Base-by-base conservation (phyloP, 2,888 invertebrate species). In the Drosophila anomalata region DNA sequence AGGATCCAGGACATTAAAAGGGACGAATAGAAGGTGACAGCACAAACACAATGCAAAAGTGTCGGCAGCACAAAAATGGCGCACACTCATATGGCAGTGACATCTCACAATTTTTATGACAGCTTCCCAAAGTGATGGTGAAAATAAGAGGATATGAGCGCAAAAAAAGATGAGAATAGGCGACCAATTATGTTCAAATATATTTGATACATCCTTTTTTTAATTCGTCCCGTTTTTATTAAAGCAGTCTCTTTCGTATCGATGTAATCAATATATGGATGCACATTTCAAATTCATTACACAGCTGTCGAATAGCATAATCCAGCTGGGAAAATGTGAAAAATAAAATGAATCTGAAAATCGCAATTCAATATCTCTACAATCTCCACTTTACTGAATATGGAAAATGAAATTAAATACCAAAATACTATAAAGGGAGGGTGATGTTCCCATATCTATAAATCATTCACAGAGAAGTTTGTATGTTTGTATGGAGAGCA, bases 61-160 rank as follows among this genome's bases (percentile, higher is more conserved):
- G 57, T 52, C 31, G 67, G 51, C 33, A 50, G 36, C 22, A 22
- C 6, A 24, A 67, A 87, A 87, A 84, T 76, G 78, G 68, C 62
- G 66, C 60, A 66, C 71, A 76, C 75, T 80, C 78, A 74, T 72
- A 41, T 36, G 54, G 46, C 78, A 68, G 57, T 73, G 77, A 73
- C 73, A 85, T 72, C 73, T 81, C 75, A 73, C 77, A 85, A 84
- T 87, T 85, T 87, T 77, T 75, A 77, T 85, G 82, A 85, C 82
- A 87, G 77, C 76, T 74, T 48, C n/a, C 54, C 22, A 56, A 51
- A 60, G 42, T 51, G 55, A 26, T 8, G 7, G 68, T 56, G 51
- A 46, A 29, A 46, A 31, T 12, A 29, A 24, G 11, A 29, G 22
- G 8, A 48, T n/a, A 24, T 17, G 36, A n/a, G 2, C 17, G n/a